A percentile compares a stretch with the other conserved stretches of the same genome.
These are phyloP conservation scores for Noctua fimbriata DNA, from an alignment of 2,888 invertebrate species.

Conservation along the genomic window DNA sequence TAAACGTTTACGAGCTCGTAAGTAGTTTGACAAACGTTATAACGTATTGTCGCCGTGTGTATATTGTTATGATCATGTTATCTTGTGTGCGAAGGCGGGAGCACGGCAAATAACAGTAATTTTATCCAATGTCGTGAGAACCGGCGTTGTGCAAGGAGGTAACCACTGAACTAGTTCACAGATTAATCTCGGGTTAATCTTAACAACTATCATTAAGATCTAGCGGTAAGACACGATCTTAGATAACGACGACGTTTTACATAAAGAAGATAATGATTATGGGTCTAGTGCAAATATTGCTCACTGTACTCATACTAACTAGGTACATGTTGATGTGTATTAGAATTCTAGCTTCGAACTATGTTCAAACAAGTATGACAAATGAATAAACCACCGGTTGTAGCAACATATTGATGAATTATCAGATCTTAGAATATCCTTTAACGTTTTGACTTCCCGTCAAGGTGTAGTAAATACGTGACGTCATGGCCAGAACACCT, in stretches of 20 bases:
- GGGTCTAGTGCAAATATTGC: slow-evolving; percentile 27
- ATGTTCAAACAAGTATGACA: slow-evolving; percentile 37
- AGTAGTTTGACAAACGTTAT: slow-evolving; percentile 64
- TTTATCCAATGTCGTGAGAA: slow-evolving; percentile 89
- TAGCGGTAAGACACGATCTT: slow-evolving; percentile 78
- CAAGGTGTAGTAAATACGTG: slow-evolving; percentile 35
- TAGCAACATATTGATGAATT: slow-evolving; percentile 34
- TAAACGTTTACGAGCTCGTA: slow-evolving; percentile 58
- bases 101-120: slow-evolving; percentile 83
- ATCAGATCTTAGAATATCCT: slow-evolving; percentile 46
- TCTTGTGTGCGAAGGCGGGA: slow-evolving; percentile 62
- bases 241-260: slow-evolving; percentile 70
- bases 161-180: slow-evolving; percentile 86
- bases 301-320: slow-evolving; percentile 7
- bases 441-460: slow-evolving; percentile 33
- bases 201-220: slow-evolving; percentile 82
- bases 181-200: slow-evolving; percentile 83
- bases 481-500: slow-evolving; percentile 22
- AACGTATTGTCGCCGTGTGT: slow-evolving; percentile 59
- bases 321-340: neutral
- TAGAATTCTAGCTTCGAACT: slow-evolving; percentile 36
- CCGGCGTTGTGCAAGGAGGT: slow-evolving; percentile 81
- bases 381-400: slow-evolving; percentile 27
- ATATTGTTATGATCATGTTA: slow-evolving; percentile 74
- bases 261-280: slow-evolving; percentile 40